Evolutionary conservation across 2,113 vertebrate genomes (phyloP).

Genomic region (Danionella cerebrum): DNA sequence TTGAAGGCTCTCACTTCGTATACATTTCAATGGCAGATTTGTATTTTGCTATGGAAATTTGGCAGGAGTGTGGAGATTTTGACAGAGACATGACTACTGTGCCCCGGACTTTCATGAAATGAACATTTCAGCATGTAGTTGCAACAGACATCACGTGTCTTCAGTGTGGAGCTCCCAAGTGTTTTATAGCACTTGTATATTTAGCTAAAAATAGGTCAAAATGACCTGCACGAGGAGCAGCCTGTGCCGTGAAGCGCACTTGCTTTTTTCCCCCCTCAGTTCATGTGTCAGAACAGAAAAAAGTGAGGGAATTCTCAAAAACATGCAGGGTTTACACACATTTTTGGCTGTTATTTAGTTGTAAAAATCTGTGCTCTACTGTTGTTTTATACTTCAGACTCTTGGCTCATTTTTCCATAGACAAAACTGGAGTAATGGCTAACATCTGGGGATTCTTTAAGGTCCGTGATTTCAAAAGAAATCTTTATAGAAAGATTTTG

Average conservation of each 20-base stretch:
- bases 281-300: too few species aligned
- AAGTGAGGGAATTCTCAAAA: neutral
- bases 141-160: neutral
- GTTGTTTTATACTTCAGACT: too few species aligned
- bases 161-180: neutral
- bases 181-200: neutral
- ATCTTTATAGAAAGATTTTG: conserved; percentile 17
- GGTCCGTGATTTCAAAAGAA: conserved; percentile 21
- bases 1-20: conserved; percentile 53
- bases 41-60: conserved; percentile 49
- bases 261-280: neutral
- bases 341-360: neutral
- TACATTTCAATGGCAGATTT: conserved; percentile 64
- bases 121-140: neutral
- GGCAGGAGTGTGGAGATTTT: neutral
- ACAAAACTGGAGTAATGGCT: conserved; percentile 21
- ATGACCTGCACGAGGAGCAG: conserved; percentile 11
- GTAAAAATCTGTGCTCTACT: neutral
- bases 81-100: conserved; percentile 17
- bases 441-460: conserved; percentile 30
- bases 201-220: conserved; percentile 18
- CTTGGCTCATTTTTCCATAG: neutral
- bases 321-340: neutral
- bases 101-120: neutral
- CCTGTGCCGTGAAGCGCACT: conserved; percentile 7